phyloP scores from a whole-genome alignment of 2,113 vertebrate species.

The Coreoperca whiteheadi region DNA sequence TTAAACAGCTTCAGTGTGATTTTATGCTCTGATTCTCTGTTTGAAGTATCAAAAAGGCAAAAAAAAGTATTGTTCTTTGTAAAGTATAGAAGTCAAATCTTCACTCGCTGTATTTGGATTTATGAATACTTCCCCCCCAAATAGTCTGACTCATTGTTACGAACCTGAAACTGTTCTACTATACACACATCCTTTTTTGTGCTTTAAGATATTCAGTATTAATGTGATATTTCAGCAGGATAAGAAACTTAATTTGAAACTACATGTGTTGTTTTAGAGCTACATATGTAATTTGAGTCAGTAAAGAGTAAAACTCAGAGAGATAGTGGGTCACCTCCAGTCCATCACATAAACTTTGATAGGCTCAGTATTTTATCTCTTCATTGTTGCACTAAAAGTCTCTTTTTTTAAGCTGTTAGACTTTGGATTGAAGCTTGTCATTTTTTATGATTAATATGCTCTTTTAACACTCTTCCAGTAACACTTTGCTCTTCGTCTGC shows the following conservation, averaged over 20 bases:
- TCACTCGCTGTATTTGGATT: not conserved
- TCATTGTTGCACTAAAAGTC: not conserved
- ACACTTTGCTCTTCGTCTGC: not conserved
- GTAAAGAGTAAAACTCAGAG: not conserved
- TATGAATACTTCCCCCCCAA: not conserved
- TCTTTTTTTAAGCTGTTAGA: not conserved
- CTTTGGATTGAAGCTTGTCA: not conserved
- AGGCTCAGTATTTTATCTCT: not conserved
- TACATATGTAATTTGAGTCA: not conserved
- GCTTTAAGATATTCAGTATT: too few species aligned
- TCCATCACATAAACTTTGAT: not conserved
- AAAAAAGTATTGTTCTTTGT: not conserved
- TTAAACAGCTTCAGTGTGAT: not conserved
- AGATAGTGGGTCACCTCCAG: not conserved
- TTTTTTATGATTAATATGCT: conserved; percentile 2
- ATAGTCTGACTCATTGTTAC: not conserved
- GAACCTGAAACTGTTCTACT: not conserved
- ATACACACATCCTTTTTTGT: too few species aligned
- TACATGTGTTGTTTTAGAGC: not conserved
- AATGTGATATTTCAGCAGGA: not conserved
- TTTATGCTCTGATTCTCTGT: not conserved
- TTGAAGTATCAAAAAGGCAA: not conserved
- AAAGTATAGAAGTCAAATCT: not conserved
- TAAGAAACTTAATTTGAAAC: not conserved
- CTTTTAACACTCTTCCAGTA: not conserved